phyloP scores from a whole-genome alignment of 2,797 vertebrate species.

The Gallinago nigripennis region DNA sequence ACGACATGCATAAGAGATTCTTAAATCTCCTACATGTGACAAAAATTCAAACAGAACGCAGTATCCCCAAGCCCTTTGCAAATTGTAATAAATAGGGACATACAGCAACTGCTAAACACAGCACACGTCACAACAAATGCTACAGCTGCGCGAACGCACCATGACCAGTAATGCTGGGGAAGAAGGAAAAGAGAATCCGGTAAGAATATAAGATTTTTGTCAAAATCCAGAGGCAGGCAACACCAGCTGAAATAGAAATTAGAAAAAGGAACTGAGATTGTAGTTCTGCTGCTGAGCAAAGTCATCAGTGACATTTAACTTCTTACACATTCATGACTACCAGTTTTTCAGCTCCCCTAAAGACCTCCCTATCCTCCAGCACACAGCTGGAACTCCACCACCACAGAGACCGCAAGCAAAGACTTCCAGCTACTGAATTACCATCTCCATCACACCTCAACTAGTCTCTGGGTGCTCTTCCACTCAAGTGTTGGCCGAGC shows the following conservation, averaged over 20 bases:
- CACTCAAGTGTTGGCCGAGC: rapidly evolving
- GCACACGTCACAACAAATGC: rapidly evolving
- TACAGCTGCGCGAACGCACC: background rate
- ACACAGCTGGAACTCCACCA: background rate
- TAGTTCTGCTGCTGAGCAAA: background rate
- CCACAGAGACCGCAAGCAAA: background rate
- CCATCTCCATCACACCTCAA: background rate
- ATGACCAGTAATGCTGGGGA: background rate
- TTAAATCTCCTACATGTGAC: background rate
- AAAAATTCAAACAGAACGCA: background rate
- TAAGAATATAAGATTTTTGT: background rate
- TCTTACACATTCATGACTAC: background rate
- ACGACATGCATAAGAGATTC: background rate
- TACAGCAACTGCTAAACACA: background rate
- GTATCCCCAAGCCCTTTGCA: background rate
- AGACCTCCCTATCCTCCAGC: background rate
- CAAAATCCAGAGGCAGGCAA: background rate
- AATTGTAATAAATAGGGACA: background rate
- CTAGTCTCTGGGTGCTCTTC: background rate
- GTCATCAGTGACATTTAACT: background rate
- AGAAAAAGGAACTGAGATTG: background rate
- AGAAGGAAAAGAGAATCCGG: background rate
- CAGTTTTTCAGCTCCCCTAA: background rate
- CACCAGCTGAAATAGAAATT: background rate
- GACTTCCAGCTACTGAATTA: background rate